Evolutionary conservation across 2,113 vertebrate species (phyloP), one percentile per base, ranked within the genome.

Genomic region (Scolopax mira): DNA sequence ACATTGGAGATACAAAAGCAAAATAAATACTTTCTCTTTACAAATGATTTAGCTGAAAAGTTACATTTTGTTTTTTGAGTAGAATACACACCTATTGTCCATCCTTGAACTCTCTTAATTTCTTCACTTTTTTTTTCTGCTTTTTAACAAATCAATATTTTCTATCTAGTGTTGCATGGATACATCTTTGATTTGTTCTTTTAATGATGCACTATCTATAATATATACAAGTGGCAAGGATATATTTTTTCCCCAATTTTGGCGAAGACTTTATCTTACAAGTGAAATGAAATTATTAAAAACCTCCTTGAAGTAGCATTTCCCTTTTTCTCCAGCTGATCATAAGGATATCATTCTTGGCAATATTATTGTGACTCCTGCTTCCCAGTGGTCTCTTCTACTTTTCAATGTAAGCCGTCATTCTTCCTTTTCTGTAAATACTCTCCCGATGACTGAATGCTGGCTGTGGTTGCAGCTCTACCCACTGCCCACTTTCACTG

Each of bases 21-120:
- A 70, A 85, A 39, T 10, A 44, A 64, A 67, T 35, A 1, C 3
- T 77, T 69, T 49, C 15, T 41, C 30, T 28, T 72, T 72, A 67
- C 3, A 54, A 84, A 57, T 31, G 1, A 46, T 80, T 62, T 77
- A 39, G 5, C 9, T 77, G 17, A 58, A 66, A 84, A n/a, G 1
- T 57, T 72, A 33, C 4, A 25, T 10, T 19, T 4, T 31, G 39
- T 78, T 42, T 31, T 39, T 8, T 51, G 1, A 49, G 11, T 19
- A 42, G 9, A n/a, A 55, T 2, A 42, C 4, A 0, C 2, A 13
- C 17, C 37, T 69, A 3, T 27, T 60, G 7, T 41, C 67, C 13
- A 18, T 64, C 37, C 65, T 35, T 35, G 23, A 64, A 24, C 5
- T 49, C 10, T 49, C 7, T 49, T 13, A n/a, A 10, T 60, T 55